These are phyloP conservation scores for Apis florea DNA, from an alignment of 1,140 invertebrate genomes.

Conservation along the genomic window DNA sequence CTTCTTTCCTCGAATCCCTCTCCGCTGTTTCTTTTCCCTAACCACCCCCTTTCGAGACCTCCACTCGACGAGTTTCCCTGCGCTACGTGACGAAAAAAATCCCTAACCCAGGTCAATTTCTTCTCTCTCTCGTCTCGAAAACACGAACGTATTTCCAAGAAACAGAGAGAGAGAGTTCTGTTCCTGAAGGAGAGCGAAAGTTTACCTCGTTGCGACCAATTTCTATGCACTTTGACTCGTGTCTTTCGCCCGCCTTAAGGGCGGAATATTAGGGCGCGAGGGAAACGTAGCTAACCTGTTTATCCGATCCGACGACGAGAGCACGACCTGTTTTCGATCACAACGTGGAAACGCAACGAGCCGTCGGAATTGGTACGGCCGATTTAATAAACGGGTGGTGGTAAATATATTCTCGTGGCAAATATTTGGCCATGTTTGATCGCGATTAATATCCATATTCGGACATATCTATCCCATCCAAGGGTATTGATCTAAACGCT, in stretches of 20 bases:
- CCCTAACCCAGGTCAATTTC: not conserved
- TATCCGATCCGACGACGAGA: not conserved
- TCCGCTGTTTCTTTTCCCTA: not conserved
- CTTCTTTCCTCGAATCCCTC: slow-evolving; percentile 9
- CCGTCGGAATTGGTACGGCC: not conserved
- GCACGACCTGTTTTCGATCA: not conserved
- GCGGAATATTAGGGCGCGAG: not conserved
- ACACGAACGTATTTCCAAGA: not conserved
- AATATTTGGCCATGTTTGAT: not conserved
- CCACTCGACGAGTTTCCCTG: not conserved
- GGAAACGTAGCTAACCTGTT: not conserved
- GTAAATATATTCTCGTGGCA: slow-evolving; percentile 12
- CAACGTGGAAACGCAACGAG: not conserved
- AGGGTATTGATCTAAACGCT: not conserved
- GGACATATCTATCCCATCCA: not conserved
- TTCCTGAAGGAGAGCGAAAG: too few species aligned
- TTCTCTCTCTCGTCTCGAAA: not conserved
- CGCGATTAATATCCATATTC: too few species aligned
- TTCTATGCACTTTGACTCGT: slow-evolving; percentile 19
- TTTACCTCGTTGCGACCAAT: too few species aligned
- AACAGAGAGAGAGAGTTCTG: too few species aligned
- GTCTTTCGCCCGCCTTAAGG: not conserved
- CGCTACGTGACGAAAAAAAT: not conserved
- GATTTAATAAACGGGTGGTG: not conserved
- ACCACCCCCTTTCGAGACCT: not conserved